Evolutionary conservation across 2,113 vertebrate genomes (phyloP).

Genomic region (Pteruthius melanotis): DNA sequence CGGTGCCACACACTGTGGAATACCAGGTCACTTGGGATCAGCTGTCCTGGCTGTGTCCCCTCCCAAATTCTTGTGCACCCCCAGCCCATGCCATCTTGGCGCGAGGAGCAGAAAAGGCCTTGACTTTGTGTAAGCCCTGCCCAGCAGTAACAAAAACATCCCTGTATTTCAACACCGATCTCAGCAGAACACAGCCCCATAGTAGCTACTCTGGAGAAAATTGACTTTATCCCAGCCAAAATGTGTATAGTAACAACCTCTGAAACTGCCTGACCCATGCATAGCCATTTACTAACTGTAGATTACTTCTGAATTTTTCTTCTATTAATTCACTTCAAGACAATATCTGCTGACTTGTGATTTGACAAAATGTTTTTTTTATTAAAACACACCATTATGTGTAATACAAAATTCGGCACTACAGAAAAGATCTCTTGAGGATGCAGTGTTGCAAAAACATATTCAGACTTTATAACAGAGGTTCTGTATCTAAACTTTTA

Average conservation of each 20-base stretch:
- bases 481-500: background rate
- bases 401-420: background rate
- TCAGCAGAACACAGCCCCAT: background rate
- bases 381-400: background rate
- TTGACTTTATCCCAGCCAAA: background rate
- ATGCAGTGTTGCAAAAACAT: background rate
- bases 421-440: background rate
- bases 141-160: background rate
- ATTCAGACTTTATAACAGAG: background rate
- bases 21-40: background rate
- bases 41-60: background rate
- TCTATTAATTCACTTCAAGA: background rate
- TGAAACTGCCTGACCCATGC: background rate
- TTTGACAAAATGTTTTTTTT: background rate
- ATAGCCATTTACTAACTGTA: background rate
- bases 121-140: background rate
- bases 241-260: background rate
- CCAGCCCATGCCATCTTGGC: accelerated
- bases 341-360: background rate
- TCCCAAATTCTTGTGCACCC: background rate
- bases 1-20: accelerated
- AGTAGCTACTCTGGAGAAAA: background rate
- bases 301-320: background rate
- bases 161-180: background rate
- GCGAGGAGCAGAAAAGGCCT: background rate